A percentile compares a stretch with the other conserved stretches of the same genome.
Conservation (phyloP, 2,797 vertebrate genomes). For the Phataginus tricuspis region DNA sequence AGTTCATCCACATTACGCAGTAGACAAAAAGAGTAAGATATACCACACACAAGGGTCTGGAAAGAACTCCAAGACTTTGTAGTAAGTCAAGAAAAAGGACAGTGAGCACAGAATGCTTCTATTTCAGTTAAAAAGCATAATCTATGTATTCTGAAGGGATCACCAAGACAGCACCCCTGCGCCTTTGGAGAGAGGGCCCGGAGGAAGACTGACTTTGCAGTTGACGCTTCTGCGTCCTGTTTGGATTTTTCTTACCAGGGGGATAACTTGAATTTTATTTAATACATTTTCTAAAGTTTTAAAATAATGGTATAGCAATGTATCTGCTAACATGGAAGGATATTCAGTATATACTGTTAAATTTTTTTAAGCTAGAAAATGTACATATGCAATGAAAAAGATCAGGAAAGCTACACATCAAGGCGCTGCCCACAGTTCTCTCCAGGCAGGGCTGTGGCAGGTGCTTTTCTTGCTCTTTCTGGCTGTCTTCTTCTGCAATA, state of each 20-base stretch:
- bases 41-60: neutral
- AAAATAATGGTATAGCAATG: neutral
- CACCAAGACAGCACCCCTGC: neutral
- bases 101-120: neutral
- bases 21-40: neutral
- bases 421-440: neutral
- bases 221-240: neutral
- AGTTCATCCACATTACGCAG: neutral
- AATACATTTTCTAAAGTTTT: constrained; percentile 24
- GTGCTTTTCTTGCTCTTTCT: neutral
- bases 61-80: constrained; percentile 21
- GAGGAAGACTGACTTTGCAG: neutral
- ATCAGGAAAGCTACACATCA: neutral
- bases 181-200: neutral
- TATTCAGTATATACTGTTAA: neutral
- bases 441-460: neutral
- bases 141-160: neutral
- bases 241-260: neutral
- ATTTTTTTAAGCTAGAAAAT: constrained; percentile 2
- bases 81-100: neutral
- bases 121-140: neutral
- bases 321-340: neutral
- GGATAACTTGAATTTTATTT: neutral
- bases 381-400: neutral
- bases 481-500: neutral